Percentiles rank a stretch among this genome's conserved stretches.
Conservation (phyloP, 1,140 invertebrate species). For the Meloidogyne chitwoodi region DNA sequence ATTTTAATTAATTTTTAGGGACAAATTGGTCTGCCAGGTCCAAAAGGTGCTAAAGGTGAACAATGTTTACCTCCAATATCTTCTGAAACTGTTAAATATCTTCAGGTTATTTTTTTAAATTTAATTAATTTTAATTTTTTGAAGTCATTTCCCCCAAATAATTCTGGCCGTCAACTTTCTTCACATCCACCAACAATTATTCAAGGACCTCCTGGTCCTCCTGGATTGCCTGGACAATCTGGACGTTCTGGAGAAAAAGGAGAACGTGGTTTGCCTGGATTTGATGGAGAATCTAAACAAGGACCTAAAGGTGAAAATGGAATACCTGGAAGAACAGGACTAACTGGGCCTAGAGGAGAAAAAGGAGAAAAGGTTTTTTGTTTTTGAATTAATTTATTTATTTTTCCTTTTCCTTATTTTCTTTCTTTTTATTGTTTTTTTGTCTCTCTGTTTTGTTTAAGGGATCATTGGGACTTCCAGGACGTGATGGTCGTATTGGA, state of each 20-base stretch:
- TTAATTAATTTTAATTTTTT: neutral
- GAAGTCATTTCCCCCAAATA: neutral
- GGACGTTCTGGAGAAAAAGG: constrained; percentile 15
- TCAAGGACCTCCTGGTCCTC: constrained; percentile 55
- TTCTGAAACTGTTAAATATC: neutral
- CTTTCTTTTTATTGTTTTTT: neutral
- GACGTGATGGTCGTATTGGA: constrained; percentile 34
- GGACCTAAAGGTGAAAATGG: constrained; percentile 54
- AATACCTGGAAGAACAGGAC: constrained; percentile 33
- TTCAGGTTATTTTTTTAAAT: constrained; percentile 1
- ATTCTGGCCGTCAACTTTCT: neutral
- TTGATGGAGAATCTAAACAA: constrained; percentile 56
- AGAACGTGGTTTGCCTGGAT: constrained; percentile 48
- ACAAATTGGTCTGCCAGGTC: constrained; percentile 43
- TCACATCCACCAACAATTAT: constrained; percentile 7
- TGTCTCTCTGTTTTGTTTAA: constrained; percentile 13
- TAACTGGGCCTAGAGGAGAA: constrained; percentile 42
- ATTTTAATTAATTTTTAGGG: constrained; percentile 10
- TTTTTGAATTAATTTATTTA: neutral
- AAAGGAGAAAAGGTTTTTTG: constrained; percentile 44
- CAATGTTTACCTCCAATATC: neutral
- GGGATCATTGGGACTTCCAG: constrained; percentile 37
- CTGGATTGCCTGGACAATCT: constrained; percentile 36
- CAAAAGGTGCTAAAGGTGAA: constrained; percentile 37
- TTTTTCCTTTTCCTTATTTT: constrained; percentile 2